phyloP scores from a whole-genome alignment of 2,113 vertebrate species.

The Heterocephalus glaber region DNA sequence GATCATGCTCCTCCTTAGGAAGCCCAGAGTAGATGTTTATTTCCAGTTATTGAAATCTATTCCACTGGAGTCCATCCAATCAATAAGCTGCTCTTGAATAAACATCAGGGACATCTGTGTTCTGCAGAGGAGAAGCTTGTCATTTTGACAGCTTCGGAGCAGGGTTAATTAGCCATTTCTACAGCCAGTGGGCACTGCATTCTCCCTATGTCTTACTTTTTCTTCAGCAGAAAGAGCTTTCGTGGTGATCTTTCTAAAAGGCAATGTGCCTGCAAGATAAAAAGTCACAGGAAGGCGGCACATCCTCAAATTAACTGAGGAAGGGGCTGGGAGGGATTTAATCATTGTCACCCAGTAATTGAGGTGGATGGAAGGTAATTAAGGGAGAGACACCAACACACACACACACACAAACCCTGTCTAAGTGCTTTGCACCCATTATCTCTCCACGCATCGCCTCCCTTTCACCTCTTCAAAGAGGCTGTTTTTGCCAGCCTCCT shows the following conservation, averaged over 20 bases:
- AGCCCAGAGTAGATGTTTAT: neutral
- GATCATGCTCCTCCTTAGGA: neutral
- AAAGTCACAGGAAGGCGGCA: neutral
- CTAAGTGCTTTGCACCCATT: neutral
- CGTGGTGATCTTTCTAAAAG: slow-evolving; percentile 24
- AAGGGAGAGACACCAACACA: neutral
- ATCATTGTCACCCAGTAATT: neutral
- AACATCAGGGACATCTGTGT: neutral
- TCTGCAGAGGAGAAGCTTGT: neutral
- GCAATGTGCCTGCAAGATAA: neutral
- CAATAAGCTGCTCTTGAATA: neutral
- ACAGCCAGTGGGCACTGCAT: neutral
- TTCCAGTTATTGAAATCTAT: slow-evolving; percentile 51
- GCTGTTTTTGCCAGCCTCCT: neutral
- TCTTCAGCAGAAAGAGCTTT: slow-evolving; percentile 58
- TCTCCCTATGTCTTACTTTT: neutral
- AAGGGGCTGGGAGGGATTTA: neutral
- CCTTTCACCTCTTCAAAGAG: slow-evolving; percentile 42
- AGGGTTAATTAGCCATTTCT: slow-evolving; percentile 53
- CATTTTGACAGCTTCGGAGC: neutral
- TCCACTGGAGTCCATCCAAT: slow-evolving; percentile 39
- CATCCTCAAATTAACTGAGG: slow-evolving; percentile 14
- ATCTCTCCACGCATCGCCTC: neutral
- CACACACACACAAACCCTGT: neutral
- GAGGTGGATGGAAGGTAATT: slow-evolving; percentile 33